Conservation (phyloP, 1,140 invertebrate genomes). For the Sycobia sp. region DNA sequence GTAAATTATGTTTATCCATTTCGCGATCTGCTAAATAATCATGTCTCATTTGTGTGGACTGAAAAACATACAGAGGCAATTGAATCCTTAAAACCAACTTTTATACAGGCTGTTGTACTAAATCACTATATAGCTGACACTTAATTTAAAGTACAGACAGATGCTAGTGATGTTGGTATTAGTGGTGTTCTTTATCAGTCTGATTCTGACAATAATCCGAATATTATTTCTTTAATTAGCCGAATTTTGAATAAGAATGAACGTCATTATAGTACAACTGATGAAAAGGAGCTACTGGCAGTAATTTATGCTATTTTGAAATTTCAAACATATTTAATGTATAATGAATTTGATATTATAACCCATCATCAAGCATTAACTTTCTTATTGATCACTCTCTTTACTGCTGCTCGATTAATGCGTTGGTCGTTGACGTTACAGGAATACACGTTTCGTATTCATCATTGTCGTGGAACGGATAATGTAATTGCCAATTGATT, state of each 20-base stretch:
- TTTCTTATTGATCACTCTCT: constrained; percentile 44
- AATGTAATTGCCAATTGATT: constrained; percentile 40
- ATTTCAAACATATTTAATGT: constrained; percentile 5
- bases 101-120: constrained; percentile 16
- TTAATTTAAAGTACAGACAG: constrained; percentile 32
- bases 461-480: constrained; percentile 37
- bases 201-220: constrained; percentile 3
- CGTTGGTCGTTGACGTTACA: constrained; percentile 37
- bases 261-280: constrained; percentile 38
- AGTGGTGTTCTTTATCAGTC: constrained; percentile 28
- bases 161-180: constrained; percentile 21
- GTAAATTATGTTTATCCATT: constrained; percentile 13
- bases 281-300: constrained; percentile 46
- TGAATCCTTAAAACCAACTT: constrained; percentile 33
- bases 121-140: constrained; percentile 20
- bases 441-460: constrained; percentile 34
- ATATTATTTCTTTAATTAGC: constrained; percentile 17
- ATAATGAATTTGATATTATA: constrained; percentile 51
- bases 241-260: constrained; percentile 1
- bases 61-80: constrained; percentile 14
- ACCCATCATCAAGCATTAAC: constrained; percentile 55
- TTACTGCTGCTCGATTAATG: constrained; percentile 18
- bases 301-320: constrained; percentile 34
- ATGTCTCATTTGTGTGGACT: constrained; percentile 17
- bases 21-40: constrained; percentile 20